Conservation (phyloP, 2,888 invertebrate genomes). For the Dicyrtoma fusca region DNA sequence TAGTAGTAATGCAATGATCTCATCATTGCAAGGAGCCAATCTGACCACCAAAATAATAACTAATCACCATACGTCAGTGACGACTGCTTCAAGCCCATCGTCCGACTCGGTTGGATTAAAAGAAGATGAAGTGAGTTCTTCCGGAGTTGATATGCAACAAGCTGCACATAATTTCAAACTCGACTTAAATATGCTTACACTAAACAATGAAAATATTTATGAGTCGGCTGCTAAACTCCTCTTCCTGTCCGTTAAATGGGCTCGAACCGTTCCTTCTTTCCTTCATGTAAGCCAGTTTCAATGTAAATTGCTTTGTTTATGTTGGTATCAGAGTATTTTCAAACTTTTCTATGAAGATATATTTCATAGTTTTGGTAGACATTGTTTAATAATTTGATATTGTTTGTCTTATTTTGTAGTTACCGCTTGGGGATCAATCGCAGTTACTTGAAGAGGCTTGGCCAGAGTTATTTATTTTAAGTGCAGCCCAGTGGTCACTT, state of each 20-base stretch:
- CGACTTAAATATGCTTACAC: conserved; percentile 62
- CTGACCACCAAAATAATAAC: background rate
- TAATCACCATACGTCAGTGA: background rate
- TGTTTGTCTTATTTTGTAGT: conserved; percentile 63
- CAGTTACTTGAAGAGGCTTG: conserved; percentile 76
- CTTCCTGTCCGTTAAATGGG: conserved; percentile 79
- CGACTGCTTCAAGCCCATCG: conserved; percentile 58
- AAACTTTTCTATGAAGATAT: background rate
- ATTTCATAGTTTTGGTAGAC: background rate
- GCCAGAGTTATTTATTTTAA: conserved; percentile 81
- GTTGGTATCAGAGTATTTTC: background rate
- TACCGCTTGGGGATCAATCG: conserved; percentile 73
- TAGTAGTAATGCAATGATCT: background rate
- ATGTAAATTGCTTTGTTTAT: conserved; percentile 9
- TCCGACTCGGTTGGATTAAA: conserved; percentile 60
- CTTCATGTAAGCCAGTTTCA: conserved; percentile 33
- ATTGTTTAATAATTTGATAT: too few species aligned
- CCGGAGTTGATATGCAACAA: conserved; percentile 67
- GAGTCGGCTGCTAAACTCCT: conserved; percentile 76
- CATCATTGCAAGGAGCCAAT: background rate
- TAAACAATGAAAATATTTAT: conserved; percentile 67
- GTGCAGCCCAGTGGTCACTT: conserved; percentile 79
- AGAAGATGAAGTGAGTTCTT: conserved; percentile 77
- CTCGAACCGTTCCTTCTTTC: conserved; percentile 69
- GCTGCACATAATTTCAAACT: conserved; percentile 41